Conservation (phyloP, 92 coral and sea anemone genomes). For the Siderastrea radians region DNA sequence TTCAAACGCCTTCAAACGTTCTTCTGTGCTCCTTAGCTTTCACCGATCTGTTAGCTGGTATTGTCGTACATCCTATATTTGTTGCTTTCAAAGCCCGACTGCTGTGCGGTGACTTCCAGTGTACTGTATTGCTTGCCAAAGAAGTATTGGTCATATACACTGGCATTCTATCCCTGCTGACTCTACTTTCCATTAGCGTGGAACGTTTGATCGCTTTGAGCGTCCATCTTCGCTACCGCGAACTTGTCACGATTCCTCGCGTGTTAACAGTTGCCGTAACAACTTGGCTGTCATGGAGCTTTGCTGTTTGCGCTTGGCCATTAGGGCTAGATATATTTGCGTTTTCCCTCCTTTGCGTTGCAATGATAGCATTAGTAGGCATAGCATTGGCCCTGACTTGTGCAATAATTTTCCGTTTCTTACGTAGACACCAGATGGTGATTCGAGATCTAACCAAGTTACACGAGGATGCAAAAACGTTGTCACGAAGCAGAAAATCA, state of each 20-base stretch:
- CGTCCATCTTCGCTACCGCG: slow-evolving; percentile 21
- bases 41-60: slow-evolving; percentile 9
- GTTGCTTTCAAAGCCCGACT: slow-evolving; percentile 21
- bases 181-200: slow-evolving; percentile 21
- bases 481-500: slow-evolving; percentile 12
- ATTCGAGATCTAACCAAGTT: slow-evolving; percentile 12
- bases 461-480: neutral
- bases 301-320: slow-evolving; percentile 32
- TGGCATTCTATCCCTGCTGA: slow-evolving; percentile 27
- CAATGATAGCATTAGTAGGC: slow-evolving; percentile 1
- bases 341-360: slow-evolving; percentile 19
- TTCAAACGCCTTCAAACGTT: slow-evolving; percentile 26
- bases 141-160: slow-evolving; percentile 31
- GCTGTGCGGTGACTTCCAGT: neutral
- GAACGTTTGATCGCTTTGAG: slow-evolving; percentile 27
- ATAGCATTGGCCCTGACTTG: slow-evolving; percentile 3
- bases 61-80: slow-evolving; percentile 26
- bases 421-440: slow-evolving; percentile 28
- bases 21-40: slow-evolving; percentile 26
- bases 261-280: neutral
- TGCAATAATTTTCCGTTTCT: slow-evolving; percentile 32
- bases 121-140: slow-evolving; percentile 10
- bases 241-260: slow-evolving; percentile 26
- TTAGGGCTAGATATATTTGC: slow-evolving; percentile 9
- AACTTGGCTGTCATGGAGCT: slow-evolving; percentile 23